Conservation (phyloP, 2,113 vertebrate species). For the Sapayoa aenigma region DNA sequence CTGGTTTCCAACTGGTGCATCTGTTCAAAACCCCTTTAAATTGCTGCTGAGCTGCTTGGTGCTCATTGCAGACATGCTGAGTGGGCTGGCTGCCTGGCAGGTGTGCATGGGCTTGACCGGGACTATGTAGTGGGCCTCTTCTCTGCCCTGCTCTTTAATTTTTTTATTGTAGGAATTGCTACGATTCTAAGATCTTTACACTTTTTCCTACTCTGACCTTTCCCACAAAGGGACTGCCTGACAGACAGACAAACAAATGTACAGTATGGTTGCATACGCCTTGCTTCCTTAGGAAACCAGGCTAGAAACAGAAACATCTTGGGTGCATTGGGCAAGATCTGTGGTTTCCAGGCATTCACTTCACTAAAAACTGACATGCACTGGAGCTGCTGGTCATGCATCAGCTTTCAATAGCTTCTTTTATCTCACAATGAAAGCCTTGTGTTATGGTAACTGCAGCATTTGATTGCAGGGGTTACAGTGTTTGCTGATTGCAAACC, state of each 20-base stretch:
- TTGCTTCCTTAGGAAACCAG: background rate
- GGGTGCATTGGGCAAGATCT: background rate
- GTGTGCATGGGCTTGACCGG: background rate
- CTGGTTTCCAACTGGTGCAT: background rate
- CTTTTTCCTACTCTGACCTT: background rate
- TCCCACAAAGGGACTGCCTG: background rate
- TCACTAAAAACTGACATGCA: background rate
- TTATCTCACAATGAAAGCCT: background rate
- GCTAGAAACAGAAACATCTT: constrained; percentile 2
- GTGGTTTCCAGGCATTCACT: background rate
- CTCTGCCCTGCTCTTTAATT: background rate
- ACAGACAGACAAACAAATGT: background rate
- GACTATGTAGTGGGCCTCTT: background rate
- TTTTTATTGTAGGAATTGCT: background rate
- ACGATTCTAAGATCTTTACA: background rate
- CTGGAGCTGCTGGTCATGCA: constrained; percentile 4
- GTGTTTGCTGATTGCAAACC: background rate
- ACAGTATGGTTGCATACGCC: rapidly evolving
- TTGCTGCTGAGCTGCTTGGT: background rate
- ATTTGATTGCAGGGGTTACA: background rate
- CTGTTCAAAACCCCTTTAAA: background rate
- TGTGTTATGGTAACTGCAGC: background rate
- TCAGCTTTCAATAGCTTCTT: constrained; percentile 33
- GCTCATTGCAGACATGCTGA: rapidly evolving
- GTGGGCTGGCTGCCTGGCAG: background rate